phyloP scores from a whole-genome alignment of 1,140 invertebrate species.

The Steinernema khuongi region DNA sequence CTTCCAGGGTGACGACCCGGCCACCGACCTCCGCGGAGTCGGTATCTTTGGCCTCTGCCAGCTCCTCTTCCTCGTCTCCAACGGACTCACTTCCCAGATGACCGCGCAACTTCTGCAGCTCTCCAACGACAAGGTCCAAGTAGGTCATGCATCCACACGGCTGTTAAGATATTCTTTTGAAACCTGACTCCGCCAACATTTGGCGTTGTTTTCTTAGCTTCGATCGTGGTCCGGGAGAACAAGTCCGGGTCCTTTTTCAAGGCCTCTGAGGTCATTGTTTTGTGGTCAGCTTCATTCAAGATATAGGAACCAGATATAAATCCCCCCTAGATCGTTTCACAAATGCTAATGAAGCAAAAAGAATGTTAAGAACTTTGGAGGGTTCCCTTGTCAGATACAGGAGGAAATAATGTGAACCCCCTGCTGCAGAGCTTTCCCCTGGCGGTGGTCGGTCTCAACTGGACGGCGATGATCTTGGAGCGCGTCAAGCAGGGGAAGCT shows the following conservation, averaged over 20 bases:
- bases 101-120: neutral
- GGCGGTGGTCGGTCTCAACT: conserved; percentile 14
- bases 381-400: too few relatives aligned
- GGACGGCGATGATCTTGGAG: conserved; percentile 11
- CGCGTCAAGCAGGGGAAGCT: conserved; percentile 18
- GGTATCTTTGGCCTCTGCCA: neutral
- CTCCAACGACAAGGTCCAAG: conserved; percentile 14
- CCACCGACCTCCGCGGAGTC: neutral
- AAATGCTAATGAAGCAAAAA: too few relatives aligned
- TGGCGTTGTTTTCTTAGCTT: neutral
- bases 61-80: conserved; percentile 9
- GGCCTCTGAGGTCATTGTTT: too few relatives aligned
- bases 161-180: too few relatives aligned
- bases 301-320: too few relatives aligned
- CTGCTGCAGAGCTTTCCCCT: conserved; percentile 13
- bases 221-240: neutral
- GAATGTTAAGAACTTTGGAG: too few relatives aligned
- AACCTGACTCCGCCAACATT: too few relatives aligned
- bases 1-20: conserved; percentile 13
- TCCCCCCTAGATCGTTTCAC: too few relatives aligned
- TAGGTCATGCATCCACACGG: too few relatives aligned
- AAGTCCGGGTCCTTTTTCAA: too few relatives aligned
- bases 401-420: too few relatives aligned
- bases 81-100: conserved; percentile 14
- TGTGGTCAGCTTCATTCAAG: too few relatives aligned